These are phyloP conservation scores for Ennomos erosarius DNA, from an alignment of 2,888 invertebrate species.

Conservation along the genomic window DNA sequence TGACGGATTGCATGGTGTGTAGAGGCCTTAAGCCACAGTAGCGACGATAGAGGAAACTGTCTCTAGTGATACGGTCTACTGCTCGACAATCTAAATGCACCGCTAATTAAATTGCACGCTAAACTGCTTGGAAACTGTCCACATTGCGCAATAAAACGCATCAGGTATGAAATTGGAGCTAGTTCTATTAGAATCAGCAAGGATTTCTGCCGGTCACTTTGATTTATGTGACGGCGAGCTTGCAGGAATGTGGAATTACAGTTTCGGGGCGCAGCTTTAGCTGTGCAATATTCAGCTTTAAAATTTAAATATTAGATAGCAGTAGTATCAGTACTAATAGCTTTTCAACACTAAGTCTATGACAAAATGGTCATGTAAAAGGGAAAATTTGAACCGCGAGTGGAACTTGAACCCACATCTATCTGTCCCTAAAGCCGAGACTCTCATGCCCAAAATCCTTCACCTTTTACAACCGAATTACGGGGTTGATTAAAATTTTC, in stretches of 20 bases:
- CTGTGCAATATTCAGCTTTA: not conserved
- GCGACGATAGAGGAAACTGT: conserved; percentile 22
- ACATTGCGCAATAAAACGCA: conserved; percentile 51
- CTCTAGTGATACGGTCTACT: conserved; percentile 42
- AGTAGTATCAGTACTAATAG: no score
- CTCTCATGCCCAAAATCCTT: no score
- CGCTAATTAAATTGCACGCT: conserved; percentile 55
- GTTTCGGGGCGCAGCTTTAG: conserved; percentile 11
- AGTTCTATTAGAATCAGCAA: conserved; percentile 42
- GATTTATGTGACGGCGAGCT: conserved; percentile 21
- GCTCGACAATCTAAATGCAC: conserved; percentile 40
- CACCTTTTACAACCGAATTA: no score
- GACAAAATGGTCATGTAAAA: no score
- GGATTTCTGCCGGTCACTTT: conserved; percentile 32
- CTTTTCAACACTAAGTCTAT: no score
- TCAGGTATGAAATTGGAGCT: conserved; percentile 51
- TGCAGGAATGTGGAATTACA: conserved; percentile 21
- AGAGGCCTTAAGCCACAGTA: conserved; percentile 14
- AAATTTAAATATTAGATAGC: conserved; percentile 1
- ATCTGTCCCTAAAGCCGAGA: no score
- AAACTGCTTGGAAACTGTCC: conserved; percentile 46
- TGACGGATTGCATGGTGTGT: no score
- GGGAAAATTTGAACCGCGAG: no score
- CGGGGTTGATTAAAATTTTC: no score
- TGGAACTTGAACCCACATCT: no score